Conservation (phyloP, 2,888 invertebrate species). For the Sinhomidia bicolor region DNA sequence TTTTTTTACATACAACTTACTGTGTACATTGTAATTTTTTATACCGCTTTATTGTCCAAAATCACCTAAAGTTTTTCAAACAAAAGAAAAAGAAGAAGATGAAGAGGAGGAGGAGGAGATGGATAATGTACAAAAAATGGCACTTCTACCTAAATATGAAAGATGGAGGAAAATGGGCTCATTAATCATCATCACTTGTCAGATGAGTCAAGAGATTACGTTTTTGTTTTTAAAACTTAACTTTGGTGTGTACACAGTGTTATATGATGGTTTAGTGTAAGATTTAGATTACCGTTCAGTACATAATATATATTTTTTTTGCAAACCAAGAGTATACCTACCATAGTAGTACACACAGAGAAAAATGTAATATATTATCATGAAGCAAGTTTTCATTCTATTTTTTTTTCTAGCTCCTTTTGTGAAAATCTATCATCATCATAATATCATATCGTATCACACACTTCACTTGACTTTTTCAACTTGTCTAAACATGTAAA, state of each 20-base stretch:
- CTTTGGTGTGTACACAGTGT: conserved; percentile 25
- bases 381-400: conserved; percentile 16
- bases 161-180: conserved; percentile 59
- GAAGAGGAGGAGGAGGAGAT: conserved; percentile 7
- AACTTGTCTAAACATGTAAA: conserved; percentile 8
- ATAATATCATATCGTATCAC: conserved; percentile 19
- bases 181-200: conserved; percentile 70
- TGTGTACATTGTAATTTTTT: too few species aligned
- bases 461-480: background rate
- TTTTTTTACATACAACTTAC: background rate
- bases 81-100: background rate
- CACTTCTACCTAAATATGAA: conserved; percentile 49
- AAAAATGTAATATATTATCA: background rate
- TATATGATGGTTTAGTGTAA: conserved; percentile 1
- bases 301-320: background rate
- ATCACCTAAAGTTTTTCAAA: too few species aligned
- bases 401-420: background rate
- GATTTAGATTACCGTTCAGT: background rate
- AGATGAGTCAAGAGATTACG: conserved; percentile 66
- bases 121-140: conserved; percentile 56
- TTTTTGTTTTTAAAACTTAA: conserved; percentile 47
- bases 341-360: too few species aligned
- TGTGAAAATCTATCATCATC: conserved; percentile 49
- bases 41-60: too few species aligned
- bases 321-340: background rate